Evolutionary conservation across 2,888 invertebrate genomes (phyloP).

Genomic region (Nephrotoma flavescens): DNA sequence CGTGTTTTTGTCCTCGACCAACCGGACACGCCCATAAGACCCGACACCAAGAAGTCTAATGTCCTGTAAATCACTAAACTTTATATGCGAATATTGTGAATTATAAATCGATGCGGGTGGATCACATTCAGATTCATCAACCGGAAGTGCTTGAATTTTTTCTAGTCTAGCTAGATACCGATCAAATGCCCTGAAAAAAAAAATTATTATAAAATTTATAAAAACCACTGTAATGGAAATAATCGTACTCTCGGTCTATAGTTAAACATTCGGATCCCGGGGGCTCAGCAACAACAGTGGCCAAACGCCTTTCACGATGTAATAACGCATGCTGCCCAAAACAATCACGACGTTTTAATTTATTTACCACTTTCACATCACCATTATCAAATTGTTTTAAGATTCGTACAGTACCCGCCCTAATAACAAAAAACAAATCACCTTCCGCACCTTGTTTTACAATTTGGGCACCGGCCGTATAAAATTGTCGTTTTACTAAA

Average conservation of each 20-base stretch:
- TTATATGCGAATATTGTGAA: constrained; percentile 49
- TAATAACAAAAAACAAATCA: constrained; percentile 82
- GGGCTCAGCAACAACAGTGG: constrained; percentile 75
- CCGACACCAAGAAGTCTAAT: constrained; percentile 83
- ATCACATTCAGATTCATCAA: not conserved
- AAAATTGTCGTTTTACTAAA: constrained; percentile 75
- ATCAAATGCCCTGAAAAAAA: constrained; percentile 48
- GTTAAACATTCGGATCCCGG: constrained; percentile 78
- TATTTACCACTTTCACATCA: constrained; percentile 50
- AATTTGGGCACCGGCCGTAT: constrained; percentile 60
- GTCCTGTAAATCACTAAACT: constrained; percentile 62
- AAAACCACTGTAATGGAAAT: not conserved
- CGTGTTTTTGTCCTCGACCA: constrained; percentile 42
- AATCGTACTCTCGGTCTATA: constrained; percentile 61
- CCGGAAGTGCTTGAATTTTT: constrained; percentile 25
- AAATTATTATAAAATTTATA: not conserved
- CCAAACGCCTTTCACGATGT: constrained; percentile 73
- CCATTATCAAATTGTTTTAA: constrained; percentile 45
- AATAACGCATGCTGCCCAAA: constrained; percentile 82
- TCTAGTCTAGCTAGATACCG: constrained; percentile 61
- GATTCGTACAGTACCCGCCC: constrained; percentile 64
- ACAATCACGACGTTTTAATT: constrained; percentile 61
- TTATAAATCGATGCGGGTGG: constrained; percentile 4
- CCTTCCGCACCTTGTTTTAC: constrained; percentile 75
- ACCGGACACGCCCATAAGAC: constrained; percentile 80